Base-by-base conservation (phyloP, 1,140 invertebrate genomes). In the Centruroides sculpturatus region DNA sequence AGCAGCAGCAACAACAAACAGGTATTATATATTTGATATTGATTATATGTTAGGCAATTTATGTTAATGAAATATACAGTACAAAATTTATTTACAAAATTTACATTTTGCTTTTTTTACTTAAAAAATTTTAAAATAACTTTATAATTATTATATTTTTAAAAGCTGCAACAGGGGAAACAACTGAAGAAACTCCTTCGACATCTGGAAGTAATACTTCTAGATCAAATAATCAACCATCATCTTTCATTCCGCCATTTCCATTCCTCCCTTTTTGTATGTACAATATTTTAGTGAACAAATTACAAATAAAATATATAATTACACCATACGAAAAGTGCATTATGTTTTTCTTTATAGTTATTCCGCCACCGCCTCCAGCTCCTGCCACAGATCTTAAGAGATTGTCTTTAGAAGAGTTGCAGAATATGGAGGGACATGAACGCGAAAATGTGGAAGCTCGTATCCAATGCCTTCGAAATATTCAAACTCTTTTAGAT, bases 391-490 rank as follows among this genome's bases (percentile, higher is more conserved):
- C 81, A 11, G 83, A 87, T 73, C 79, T 93, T 35, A 78, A 80
- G 58, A 80, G 79, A 50, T 76, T 98, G 13, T 83, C 81, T 55
- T 81, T 84, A 47, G 90, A 92, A 60, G 92, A 98, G 71, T 75
- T 99, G 41, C 76, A 79, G 62, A 77, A 79, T 35, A 84, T 98
- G 84, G 96, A 98, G 74, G 91, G 92, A 36, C 82, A 82, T 60
- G 83, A 92, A 66, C 78, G 93, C 66, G 79, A 84, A 68, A 85
- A 91, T 66, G 80, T 98, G 36, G 92, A 97, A 72, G 90, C 92
- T 6, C 79, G 96, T 60, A 83, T 99, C 57, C 82, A 85, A 72
- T 83, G 85, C 69, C 75, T 96, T 35, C 77, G 83, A 53, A 90
- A 95, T 75, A 90, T 96, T 64, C 85, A 89, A 73, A 77, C 85